These are phyloP conservation scores for Litocranius walleri DNA, from an alignment of 2,113 vertebrate species.

Conservation along the genomic window DNA sequence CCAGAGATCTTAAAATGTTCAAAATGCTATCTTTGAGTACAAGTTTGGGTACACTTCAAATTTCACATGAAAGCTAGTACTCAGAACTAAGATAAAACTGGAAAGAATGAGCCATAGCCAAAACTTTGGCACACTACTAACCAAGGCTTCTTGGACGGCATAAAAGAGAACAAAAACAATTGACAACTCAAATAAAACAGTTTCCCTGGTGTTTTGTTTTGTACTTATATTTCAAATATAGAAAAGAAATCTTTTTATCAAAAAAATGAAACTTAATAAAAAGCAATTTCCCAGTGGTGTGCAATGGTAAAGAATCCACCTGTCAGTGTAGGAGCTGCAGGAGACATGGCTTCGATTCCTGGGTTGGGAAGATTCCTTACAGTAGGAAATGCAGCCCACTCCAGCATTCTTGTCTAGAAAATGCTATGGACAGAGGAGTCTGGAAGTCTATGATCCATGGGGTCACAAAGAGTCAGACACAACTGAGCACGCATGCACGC, in stretches of 20 bases:
- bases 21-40: neutral
- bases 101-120: conserved; percentile 40
- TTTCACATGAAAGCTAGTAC: neutral
- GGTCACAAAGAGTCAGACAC: neutral
- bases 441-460: neutral
- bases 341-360: neutral
- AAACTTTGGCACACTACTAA: conserved; percentile 21
- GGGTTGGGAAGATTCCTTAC: neutral
- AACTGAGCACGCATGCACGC: neutral
- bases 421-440: neutral
- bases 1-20: neutral
- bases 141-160: conserved; percentile 26
- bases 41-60: conserved; percentile 23
- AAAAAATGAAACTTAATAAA: neutral
- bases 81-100: conserved; percentile 53
- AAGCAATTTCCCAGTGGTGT: neutral
- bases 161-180: conserved; percentile 36
- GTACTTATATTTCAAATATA: conserved; percentile 30
- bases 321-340: neutral
- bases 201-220: neutral
- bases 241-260: neutral
- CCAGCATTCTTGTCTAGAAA: neutral
- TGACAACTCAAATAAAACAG: conserved; percentile 22
- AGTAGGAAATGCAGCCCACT: neutral
- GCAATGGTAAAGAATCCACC: neutral